Evolutionary conservation across 2,797 vertebrate species (phyloP).

Genomic region (Sebastes glaucus): DNA sequence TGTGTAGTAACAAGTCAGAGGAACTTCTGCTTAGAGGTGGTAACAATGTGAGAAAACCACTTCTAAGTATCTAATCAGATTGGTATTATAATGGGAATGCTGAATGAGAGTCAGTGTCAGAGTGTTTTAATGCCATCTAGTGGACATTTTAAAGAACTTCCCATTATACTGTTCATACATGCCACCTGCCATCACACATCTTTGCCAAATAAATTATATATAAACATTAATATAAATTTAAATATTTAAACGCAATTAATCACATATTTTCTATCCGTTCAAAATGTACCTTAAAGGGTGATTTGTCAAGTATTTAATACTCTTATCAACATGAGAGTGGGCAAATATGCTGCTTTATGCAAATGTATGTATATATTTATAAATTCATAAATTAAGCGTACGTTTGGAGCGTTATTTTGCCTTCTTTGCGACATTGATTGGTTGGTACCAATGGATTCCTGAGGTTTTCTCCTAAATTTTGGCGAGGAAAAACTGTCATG

Average conservation of each 20-base stretch:
- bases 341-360: too few species aligned
- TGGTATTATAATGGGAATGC: neutral
- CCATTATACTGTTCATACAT: neutral
- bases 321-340: accelerated
- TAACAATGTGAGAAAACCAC: too few species aligned
- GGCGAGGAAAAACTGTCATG: too few species aligned
- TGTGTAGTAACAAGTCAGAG: neutral
- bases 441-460: too few species aligned
- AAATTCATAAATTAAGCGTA: accelerated
- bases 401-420: accelerated
- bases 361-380: too few species aligned
- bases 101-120: neutral
- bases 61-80: neutral
- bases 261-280: too few species aligned
- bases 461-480: too few species aligned
- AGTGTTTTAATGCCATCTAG: constrained; percentile 39
- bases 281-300: too few species aligned
- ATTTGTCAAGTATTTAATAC: too few species aligned
- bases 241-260: accelerated
- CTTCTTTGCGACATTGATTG: accelerated
- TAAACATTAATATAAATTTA: neutral
- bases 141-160: constrained; percentile 8
- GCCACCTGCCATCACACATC: neutral
- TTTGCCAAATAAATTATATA: neutral
- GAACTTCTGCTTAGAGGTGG: neutral